Evolutionary conservation across 2,797 vertebrate species (phyloP), one percentile per base, ranked within the genome.

Genomic region (Simalia tracyae): DNA sequence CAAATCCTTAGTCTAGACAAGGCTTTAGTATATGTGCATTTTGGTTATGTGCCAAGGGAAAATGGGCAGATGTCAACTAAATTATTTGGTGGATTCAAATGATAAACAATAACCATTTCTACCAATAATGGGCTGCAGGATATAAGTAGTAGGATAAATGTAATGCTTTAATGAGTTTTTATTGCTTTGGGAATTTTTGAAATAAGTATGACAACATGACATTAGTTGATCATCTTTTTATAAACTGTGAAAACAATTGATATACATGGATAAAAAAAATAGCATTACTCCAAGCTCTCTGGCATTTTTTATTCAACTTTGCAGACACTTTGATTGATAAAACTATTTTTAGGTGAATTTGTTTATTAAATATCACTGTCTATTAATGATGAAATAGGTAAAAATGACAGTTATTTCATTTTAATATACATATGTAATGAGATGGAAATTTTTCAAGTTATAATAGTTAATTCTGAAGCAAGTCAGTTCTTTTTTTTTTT

Each of bases 231-330:
- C 54, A 0, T 8, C 42, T 91, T 0, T 0, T 46, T 31, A 46
- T 26, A 91, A 0, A 1, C 28, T 0, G 10, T 26, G 76, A 57
- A 88, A 86, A 6, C 1, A 59, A 28, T n/a, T 96, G 84, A 93
- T 89, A 59, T 66, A 86, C n/a, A 2, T 54, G 46, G 8, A 91
- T 42, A 22, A 92, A 81, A 5, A 87, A 0, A 6, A 87, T 8
- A 15, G 2, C 61, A 86, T 63, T 81, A 15, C 31, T 84, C 72
- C 24, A 84, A 57, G 85, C 89, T 91, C 28, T 57, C 85, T 50
- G 12, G 8, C 5, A 86, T 68, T 94, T 96, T 42, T 95, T 95
- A 93, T 92, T 94, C 91, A 56, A 95, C 94, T 42, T 28, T 54
- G n/a, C 2, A 9, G 24, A 90, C 3, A 15, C 87, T 92, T 59